Evolutionary conservation across 2,113 vertebrate species (phyloP), one percentile per base, ranked within the genome.

Genomic region (Alligator sinensis): DNA sequence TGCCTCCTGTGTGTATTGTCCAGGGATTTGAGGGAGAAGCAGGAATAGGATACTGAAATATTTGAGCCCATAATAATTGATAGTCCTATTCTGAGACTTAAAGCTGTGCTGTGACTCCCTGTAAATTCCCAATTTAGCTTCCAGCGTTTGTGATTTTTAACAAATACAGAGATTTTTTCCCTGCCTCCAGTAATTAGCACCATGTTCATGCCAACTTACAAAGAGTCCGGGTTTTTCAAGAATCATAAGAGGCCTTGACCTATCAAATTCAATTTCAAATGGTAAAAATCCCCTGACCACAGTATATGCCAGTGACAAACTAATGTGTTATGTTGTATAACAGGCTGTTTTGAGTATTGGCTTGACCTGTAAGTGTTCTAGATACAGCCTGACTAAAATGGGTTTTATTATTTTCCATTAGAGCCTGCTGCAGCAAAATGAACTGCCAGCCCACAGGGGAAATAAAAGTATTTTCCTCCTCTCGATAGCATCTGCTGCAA

Each of bases 391-490:
- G 96, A 98, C 91, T 91, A 97, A 98, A 98, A 97, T 96, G 88
- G 95, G 91, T 96, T 98, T 98, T 98, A 98, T 98, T 97, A 96
- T 98, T 98, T 98, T 97, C 98, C 97, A 97, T 98, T 98, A 98
- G 95, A 95, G 96, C 91, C 94, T 96, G 97, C 94, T 17, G 1
- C 96, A 97, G 97, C 93, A 95, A 98, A 97, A 98, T 96, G 97
- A 98, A 96, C 84, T 9, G 78, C 88, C 89, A 77, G 96, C 96
- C 94, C 97, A 96, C 96, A 88, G 88, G 98, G 97, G 96, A 98
- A 98, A 98, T 97, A 97, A 97, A 97, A 96, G 93, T 91, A 95
- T 97, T 97, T 98, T 93, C 92, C 90, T 97, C 82, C 91, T 93
- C 81, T 79, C 87, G 77, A 97, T 24, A 96, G 63, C 87, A 97